Evolutionary conservation across 2,113 vertebrate species (phyloP).

Genomic region (Canis aureus): DNA sequence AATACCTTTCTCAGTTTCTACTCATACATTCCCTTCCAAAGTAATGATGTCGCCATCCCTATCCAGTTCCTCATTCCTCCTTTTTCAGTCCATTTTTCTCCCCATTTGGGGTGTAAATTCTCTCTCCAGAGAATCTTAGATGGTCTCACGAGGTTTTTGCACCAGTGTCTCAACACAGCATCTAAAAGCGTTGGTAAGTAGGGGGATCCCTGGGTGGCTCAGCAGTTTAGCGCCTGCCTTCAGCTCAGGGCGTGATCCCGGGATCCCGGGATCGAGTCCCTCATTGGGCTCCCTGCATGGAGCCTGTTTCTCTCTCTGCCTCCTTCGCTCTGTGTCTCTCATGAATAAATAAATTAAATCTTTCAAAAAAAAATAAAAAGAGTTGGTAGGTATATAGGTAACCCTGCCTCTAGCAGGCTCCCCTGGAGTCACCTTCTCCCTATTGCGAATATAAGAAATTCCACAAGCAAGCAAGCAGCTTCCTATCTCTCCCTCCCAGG

Average conservation of each 20-base stretch:
- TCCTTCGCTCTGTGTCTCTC: too few relatives aligned
- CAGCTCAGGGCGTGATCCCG: too few relatives aligned
- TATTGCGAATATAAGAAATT: conserved; percentile 41
- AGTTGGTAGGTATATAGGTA: background rate
- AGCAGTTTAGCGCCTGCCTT: too few relatives aligned
- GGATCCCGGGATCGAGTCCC: too few relatives aligned
- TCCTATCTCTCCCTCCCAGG: background rate
- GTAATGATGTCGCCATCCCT: background rate
- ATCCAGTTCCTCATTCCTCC: background rate
- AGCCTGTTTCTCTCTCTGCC: too few relatives aligned
- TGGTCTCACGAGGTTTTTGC: background rate
- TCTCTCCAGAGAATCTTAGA: background rate
- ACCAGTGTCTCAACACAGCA: background rate
- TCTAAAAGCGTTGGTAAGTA: background rate
- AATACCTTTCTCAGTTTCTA: conserved; percentile 53
- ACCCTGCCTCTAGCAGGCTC: background rate
- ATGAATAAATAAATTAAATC: too few relatives aligned
- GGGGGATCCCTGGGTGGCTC: too few relatives aligned
- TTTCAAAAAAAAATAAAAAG: background rate
- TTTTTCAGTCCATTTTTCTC: background rate
- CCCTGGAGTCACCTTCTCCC: background rate
- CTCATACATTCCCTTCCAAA: conserved; percentile 35
- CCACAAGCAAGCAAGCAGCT: background rate
- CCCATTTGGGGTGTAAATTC: background rate
- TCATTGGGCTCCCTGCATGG: too few relatives aligned